Conservation (phyloP, 1,140 invertebrate genomes). For the Drosophila lini region DNA sequence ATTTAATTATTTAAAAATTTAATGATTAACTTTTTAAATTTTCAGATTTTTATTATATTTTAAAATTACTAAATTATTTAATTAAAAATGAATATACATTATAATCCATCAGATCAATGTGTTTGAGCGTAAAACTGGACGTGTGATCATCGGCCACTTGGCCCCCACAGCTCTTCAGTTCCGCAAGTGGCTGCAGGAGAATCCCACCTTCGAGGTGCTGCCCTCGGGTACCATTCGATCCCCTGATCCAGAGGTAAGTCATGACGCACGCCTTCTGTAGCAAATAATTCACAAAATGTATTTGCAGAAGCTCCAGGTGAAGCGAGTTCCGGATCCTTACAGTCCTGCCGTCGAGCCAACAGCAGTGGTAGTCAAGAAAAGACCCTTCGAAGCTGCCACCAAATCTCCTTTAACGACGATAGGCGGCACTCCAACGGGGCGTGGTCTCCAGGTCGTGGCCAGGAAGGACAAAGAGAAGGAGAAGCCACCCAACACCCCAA, state of each 20-base stretch:
- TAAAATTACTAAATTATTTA: no score
- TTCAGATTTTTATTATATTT: no score
- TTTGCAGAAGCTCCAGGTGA: constrained; percentile 45
- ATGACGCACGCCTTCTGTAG: no score
- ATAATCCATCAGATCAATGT: constrained; percentile 87
- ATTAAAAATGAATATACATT: background rate
- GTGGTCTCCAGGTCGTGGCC: background rate
- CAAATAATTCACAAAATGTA: background rate
- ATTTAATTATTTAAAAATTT: no score
- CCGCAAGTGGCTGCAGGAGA: constrained; percentile 92
- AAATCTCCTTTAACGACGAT: constrained; percentile 16
- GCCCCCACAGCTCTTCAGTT: constrained; percentile 92
- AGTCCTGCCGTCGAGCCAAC: constrained; percentile 2
- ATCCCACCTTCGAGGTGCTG: constrained; percentile 94
- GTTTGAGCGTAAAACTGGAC: constrained; percentile 91
- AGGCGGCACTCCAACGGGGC: background rate
- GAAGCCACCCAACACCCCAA: background rate
- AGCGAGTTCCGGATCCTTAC: constrained; percentile 20
- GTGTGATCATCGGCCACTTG: constrained; percentile 89
- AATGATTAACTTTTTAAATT: no score
- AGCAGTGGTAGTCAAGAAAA: constrained; percentile 14
- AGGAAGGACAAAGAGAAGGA: constrained; percentile 54
- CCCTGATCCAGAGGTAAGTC: constrained; percentile 84
- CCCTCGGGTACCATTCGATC: constrained; percentile 86
- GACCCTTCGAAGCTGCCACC: background rate